Conservation (phyloP, 2,113 vertebrate genomes). For the Mystacornis crossleyi region DNA sequence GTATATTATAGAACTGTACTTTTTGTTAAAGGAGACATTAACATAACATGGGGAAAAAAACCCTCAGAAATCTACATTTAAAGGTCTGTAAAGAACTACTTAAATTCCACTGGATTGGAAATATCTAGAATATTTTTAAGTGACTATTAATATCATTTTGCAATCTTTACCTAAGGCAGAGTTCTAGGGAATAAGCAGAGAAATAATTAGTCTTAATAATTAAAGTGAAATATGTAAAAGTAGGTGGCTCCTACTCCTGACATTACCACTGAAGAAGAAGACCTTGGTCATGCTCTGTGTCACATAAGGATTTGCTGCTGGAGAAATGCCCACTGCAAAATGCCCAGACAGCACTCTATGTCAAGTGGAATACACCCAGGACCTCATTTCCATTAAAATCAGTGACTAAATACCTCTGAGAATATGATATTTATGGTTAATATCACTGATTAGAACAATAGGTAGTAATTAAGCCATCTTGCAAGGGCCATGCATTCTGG, state of each 20-base stretch:
- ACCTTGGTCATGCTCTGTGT: neutral
- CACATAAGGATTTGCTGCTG: neutral
- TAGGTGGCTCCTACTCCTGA: neutral
- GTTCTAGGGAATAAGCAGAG: neutral
- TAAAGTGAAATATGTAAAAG: neutral
- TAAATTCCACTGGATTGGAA: neutral
- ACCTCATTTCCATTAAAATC: neutral
- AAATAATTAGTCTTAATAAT: neutral
- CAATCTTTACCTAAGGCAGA: neutral
- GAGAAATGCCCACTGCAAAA: neutral
- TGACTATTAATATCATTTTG: neutral
- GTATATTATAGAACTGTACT: neutral
- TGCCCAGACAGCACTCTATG: neutral
- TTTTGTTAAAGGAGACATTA: neutral
- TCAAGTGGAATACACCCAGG: neutral
- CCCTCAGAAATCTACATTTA: neutral
- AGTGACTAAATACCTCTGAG: neutral
- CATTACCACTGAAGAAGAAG: neutral
- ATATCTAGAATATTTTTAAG: neutral
- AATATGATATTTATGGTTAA: neutral
- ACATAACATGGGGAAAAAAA: neutral
- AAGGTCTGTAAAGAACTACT: neutral
- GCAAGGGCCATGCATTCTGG: neutral
- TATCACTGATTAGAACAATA: neutral
- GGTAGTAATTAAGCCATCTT: neutral